Percentiles rank a stretch among this genome's conserved stretches.
Evolutionary conservation across 2,113 vertebrate species (phyloP).

Genomic region (Dicaeum eximium): DNA sequence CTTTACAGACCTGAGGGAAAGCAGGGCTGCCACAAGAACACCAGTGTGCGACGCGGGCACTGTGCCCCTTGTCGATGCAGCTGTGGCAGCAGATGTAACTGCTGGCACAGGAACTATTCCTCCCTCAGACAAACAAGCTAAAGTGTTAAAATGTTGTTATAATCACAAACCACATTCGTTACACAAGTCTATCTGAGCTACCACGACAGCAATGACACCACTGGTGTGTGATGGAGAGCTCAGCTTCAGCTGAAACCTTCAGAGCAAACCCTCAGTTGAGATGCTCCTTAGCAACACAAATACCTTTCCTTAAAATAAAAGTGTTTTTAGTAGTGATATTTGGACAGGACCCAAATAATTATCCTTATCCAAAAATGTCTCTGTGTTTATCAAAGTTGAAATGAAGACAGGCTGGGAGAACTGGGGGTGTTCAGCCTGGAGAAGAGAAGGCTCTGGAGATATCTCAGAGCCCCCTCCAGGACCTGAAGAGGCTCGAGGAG

Average conservation of each 20-base stretch:
- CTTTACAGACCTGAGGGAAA: background rate
- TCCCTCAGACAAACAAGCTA: slow-evolving; percentile 44
- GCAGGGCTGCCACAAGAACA: background rate
- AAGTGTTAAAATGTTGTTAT: slow-evolving; percentile 37
- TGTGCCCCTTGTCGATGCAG: background rate
- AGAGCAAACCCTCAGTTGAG: background rate
- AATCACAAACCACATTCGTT: slow-evolving; percentile 6
- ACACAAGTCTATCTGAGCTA: background rate
- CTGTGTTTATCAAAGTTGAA: background rate
- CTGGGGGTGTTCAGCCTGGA: background rate
- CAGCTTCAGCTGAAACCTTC: background rate
- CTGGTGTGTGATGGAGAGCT: background rate
- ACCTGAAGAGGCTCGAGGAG: background rate
- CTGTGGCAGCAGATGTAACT: slow-evolving; percentile 50
- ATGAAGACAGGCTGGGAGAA: background rate
- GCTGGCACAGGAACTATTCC: slow-evolving; percentile 8
- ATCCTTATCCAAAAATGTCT: background rate
- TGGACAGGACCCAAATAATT: background rate
- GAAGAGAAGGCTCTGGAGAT: background rate
- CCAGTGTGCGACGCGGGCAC: slow-evolving; percentile 12
- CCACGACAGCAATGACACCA: background rate
- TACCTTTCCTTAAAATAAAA: background rate
- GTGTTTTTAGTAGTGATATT: background rate
- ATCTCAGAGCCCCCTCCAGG: background rate
- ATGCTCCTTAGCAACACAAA: slow-evolving; percentile 2